Evolutionary conservation across 2,113 vertebrate species (phyloP).

Genomic region (Cervus canadensis): DNA sequence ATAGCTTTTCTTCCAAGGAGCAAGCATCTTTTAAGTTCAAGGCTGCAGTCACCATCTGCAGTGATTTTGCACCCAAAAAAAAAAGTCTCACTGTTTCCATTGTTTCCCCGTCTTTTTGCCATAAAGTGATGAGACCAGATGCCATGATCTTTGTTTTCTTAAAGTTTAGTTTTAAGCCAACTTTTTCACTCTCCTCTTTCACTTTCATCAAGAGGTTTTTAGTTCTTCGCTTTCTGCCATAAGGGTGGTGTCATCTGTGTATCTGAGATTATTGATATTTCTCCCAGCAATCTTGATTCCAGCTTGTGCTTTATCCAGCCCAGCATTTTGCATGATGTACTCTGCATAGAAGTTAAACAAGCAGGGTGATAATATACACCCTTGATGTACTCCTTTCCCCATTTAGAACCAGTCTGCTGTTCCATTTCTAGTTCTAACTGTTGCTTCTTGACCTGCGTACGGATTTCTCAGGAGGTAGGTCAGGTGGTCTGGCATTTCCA

Average conservation of each 20-base stretch:
- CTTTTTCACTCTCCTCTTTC: not conserved
- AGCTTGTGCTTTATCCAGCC: not conserved
- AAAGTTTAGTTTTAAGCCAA: not conserved
- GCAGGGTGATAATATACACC: not conserved
- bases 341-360: not conserved
- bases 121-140: not conserved
- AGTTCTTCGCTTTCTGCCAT: not conserved
- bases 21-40: not conserved
- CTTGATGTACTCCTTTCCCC: not conserved
- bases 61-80: not conserved
- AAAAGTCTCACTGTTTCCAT: no score
- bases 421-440: not conserved
- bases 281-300: not conserved
- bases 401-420: not conserved
- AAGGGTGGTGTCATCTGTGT: not conserved
- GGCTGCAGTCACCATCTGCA: not conserved
- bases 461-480: not conserved
- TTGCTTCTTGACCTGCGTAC: not conserved
- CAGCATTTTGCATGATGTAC: not conserved
- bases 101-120: not conserved
- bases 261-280: not conserved
- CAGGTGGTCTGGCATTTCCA: accelerated
- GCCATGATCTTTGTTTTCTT: not conserved
- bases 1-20: not conserved
- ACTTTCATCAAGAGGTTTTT: not conserved